Conservation (phyloP, 2,888 invertebrate genomes). For the Disparrhopalites patrizii region DNA sequence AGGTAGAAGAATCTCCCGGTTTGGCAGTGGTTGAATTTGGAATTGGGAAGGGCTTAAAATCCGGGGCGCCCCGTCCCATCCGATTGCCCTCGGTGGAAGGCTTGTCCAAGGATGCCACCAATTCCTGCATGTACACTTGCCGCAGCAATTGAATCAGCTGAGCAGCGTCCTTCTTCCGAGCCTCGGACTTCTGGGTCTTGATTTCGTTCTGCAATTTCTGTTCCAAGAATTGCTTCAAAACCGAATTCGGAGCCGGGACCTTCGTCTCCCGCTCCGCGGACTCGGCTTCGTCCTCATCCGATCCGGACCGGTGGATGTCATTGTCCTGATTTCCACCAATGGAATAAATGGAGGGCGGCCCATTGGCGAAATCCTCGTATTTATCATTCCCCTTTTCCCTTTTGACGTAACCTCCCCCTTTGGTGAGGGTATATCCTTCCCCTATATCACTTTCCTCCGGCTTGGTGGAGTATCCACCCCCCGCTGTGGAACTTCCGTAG, state of each 20-base stretch:
- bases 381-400: not conserved
- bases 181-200: conserved; percentile 12
- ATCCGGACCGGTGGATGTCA: not conserved
- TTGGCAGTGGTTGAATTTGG: conserved; percentile 27
- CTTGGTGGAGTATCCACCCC: not conserved
- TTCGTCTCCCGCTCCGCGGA: conserved; percentile 4
- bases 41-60: conserved; percentile 18
- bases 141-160: conserved; percentile 21
- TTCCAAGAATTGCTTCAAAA: conserved; percentile 24
- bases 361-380: not conserved
- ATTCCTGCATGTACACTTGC: conserved; percentile 25
- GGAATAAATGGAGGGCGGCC: not conserved
- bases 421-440: not conserved
- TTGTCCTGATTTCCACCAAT: not conserved
- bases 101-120: conserved; percentile 8
- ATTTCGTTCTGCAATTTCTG: conserved; percentile 20
- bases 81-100: not conserved
- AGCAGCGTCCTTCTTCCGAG: conserved; percentile 17
- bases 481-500: not conserved
- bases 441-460: too few relatives aligned
- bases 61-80: not conserved
- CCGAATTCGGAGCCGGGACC: conserved; percentile 21
- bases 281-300: not conserved
- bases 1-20: not conserved
- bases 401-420: not conserved